phyloP scores from a whole-genome alignment of 2,113 vertebrate species.

The Centropristis striata region DNA sequence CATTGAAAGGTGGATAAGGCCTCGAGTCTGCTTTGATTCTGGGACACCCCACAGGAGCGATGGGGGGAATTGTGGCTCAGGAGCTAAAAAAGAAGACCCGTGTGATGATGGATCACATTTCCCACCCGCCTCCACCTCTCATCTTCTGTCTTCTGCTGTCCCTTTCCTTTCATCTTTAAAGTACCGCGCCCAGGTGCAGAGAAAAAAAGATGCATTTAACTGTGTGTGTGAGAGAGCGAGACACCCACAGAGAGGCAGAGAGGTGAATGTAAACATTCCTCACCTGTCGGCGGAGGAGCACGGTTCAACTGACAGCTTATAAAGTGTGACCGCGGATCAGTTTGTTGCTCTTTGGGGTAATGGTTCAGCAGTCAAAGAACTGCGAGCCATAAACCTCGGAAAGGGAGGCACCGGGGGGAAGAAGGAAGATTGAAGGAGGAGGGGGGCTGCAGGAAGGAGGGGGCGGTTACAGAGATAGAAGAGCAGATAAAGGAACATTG shows the following conservation, averaged over 20 bases:
- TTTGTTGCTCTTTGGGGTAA: slow-evolving; percentile 74
- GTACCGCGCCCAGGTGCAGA: slow-evolving; percentile 63
- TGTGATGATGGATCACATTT: slow-evolving; percentile 74
- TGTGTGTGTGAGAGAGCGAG: slow-evolving; percentile 19
- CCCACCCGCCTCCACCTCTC: slow-evolving; percentile 46
- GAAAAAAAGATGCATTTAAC: slow-evolving; percentile 51
- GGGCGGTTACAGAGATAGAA: slow-evolving; percentile 41
- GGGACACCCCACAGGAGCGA: slow-evolving; percentile 16
- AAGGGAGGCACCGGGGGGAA: slow-evolving; percentile 46
- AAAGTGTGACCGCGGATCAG: slow-evolving; percentile 73
- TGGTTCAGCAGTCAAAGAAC: slow-evolving; percentile 71
- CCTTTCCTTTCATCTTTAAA: slow-evolving; percentile 70
- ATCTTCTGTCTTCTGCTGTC: slow-evolving; percentile 60
- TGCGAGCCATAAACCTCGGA: slow-evolving; percentile 57
- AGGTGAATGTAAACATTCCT: slow-evolving; percentile 77
- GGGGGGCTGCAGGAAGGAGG: not conserved
- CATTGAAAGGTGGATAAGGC: not conserved
- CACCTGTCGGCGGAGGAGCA: slow-evolving; percentile 68
- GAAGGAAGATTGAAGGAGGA: slow-evolving; percentile 47
- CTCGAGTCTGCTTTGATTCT: slow-evolving; percentile 37
- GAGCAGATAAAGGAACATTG: slow-evolving; percentile 54
- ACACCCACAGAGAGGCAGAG: slow-evolving; percentile 56
- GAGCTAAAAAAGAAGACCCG: slow-evolving; percentile 37
- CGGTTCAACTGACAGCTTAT: slow-evolving; percentile 74
- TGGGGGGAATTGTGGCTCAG: not conserved